phyloP scores from a whole-genome alignment of 2,113 vertebrate species.

The Sinocyclocheilus rhinocerous region DNA sequence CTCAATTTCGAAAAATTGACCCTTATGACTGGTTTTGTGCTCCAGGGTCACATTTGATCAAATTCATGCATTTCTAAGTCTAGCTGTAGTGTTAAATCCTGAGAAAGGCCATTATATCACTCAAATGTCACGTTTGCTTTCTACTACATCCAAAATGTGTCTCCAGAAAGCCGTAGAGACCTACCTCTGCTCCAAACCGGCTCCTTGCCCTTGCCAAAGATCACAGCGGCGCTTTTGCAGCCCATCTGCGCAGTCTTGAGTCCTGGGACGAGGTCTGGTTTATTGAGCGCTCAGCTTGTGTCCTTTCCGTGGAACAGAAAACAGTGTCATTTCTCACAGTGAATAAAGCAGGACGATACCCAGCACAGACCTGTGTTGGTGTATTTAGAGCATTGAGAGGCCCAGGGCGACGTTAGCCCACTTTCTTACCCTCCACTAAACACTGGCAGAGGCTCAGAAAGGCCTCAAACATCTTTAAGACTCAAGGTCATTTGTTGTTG shows the following conservation, averaged over 20 bases:
- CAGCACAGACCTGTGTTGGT: neutral
- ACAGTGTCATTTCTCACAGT: neutral
- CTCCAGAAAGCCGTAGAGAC: neutral
- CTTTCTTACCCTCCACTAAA: constrained; percentile 33
- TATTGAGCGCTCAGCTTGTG: neutral
- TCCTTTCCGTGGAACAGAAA: constrained; percentile 24
- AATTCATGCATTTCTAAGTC: neutral
- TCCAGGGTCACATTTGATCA: too few relatives aligned
- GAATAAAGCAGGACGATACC: neutral
- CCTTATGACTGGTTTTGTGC: too few relatives aligned
- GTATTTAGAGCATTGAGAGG: constrained; percentile 46
- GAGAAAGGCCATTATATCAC: neutral
- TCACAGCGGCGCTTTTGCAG: neutral
- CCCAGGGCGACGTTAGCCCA: constrained; percentile 44
- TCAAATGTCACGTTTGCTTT: neutral
- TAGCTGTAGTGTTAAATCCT: neutral
- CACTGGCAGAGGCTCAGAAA: neutral
- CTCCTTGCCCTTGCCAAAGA: neutral
- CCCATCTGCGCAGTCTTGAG: neutral
- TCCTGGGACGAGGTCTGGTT: constrained; percentile 25
- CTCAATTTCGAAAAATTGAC: too few relatives aligned
- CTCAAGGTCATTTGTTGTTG: constrained; percentile 9
- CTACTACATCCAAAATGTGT: neutral
- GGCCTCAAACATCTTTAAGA: constrained; percentile 27
- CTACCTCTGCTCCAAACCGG: neutral